Evolutionary conservation across 23 tunicate genomes (phyloP).

Genomic region (Styela clava): DNA sequence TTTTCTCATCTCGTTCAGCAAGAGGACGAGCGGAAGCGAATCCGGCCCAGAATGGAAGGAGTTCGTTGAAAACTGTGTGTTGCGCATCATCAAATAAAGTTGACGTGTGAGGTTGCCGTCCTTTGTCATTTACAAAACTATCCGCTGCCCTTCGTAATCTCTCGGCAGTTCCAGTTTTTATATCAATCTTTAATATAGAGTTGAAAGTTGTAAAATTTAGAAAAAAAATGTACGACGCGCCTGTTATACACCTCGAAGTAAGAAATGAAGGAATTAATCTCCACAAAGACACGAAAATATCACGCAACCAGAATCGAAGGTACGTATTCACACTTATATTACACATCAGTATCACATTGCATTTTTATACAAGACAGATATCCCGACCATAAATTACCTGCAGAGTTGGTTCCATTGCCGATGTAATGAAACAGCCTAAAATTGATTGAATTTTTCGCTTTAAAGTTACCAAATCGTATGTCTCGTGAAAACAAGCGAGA

Average conservation of each 20-base stretch:
- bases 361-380: too few species aligned
- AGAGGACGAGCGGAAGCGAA: slow-evolving; percentile 84
- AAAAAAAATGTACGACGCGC: too few species aligned
- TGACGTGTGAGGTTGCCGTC: slow-evolving; percentile 69
- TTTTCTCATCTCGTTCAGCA: slow-evolving; percentile 68
- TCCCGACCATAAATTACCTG: slow-evolving; percentile 33
- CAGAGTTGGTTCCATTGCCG: slow-evolving; percentile 64
- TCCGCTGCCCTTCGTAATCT: slow-evolving; percentile 69
- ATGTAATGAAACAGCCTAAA: slow-evolving; percentile 64
- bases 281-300: too few species aligned
- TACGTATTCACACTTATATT: too few species aligned
- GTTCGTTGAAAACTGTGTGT: slow-evolving; percentile 87
- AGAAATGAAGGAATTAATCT: not conserved
- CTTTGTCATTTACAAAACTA: slow-evolving; percentile 57
- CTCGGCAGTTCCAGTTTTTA: slow-evolving; percentile 87
- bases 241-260: not conserved
- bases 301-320: too few species aligned
- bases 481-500: slow-evolving; percentile 72
- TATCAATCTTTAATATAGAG: slow-evolving; percentile 48
- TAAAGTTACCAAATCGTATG: slow-evolving; percentile 60
- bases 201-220: not conserved
- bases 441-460: slow-evolving; percentile 67
- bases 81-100: slow-evolving; percentile 77
- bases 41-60: slow-evolving; percentile 87
- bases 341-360: too few species aligned